A percentile compares a stretch with the other conserved stretches of the same genome.
Conservation (phyloP, 1,140 invertebrate species). For the Paralvinella palmiformis region DNA sequence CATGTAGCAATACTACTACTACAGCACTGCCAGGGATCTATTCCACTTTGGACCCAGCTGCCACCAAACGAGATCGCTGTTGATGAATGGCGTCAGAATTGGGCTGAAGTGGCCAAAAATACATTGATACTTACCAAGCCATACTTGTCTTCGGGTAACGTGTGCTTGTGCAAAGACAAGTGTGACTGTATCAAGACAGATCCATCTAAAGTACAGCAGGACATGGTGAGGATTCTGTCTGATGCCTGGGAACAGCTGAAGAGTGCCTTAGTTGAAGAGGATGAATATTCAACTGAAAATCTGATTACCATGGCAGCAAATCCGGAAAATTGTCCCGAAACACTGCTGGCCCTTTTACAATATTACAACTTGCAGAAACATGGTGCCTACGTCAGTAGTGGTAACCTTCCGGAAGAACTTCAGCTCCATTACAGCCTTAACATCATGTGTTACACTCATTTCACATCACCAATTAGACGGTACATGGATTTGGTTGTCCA, state of each 20-base stretch:
- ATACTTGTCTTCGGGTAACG: background rate
- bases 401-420: constrained; percentile 1
- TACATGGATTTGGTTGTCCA: too few species aligned
- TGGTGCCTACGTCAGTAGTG: constrained; percentile 9
- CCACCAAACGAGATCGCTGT: constrained; percentile 24
- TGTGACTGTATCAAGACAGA: background rate
- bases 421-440: constrained; percentile 25
- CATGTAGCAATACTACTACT: constrained; percentile 33
- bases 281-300: background rate
- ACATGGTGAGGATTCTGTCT: background rate
- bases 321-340: constrained; percentile 2
- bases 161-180: background rate
- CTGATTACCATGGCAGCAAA: constrained; percentile 3
- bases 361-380: constrained; percentile 15
- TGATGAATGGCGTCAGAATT: constrained; percentile 28
- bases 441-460: constrained; percentile 40
- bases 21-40: constrained; percentile 24
- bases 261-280: background rate
- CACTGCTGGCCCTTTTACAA: background rate
- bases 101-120: background rate
- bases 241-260: background rate
- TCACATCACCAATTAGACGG: constrained; percentile 51
- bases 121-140: constrained; percentile 16
- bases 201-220: too few species aligned
- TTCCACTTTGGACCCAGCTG: constrained; percentile 31